Base-by-base conservation (phyloP, 2,888 invertebrate genomes). In the Chymomyza amoena region DNA sequence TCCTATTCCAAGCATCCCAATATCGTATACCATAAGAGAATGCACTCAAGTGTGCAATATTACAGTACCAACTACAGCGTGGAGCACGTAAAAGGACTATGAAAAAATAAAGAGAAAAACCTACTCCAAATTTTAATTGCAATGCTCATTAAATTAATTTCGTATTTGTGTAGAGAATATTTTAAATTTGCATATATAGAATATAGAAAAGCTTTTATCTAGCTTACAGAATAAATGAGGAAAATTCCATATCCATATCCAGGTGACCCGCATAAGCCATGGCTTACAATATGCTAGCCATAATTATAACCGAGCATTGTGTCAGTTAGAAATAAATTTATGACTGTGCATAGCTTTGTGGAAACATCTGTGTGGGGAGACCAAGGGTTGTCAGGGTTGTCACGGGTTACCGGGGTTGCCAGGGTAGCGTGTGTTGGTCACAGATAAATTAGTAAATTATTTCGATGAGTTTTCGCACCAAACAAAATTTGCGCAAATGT, bases 401-500 rank as follows among this genome's bases (percentile, higher is more conserved):
- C 39, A 13, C n/a, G 39, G 32, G 32, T 7, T 32, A 9, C 32
- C 32, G 7, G 32, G 32, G 5, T 32, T 4, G 32, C 32, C 5
- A 32, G 39, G 13, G 25, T 45, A 6, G 39, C 13, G 1, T 13
- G 16, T 54, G 54, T 54, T 54, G 18, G 54, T 18, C 66, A 68
- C 64, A 78, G 73, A 78, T 73, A 76, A 74, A 73, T 78, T 71
- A 74, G 82, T 77, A 82, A 79, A 82, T 84, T 83, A 73, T 77
- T 79, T 80, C 75, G 63, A 72, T 59, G 70, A 73, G 74, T 67
- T 68, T 69, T 68, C 68, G 39, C 64, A 62, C 50, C 59, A 28
- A 25, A 54, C 15, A 16, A 61, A 45, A 45, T 45, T 6, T 45
- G 13, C 39, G 4, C 39, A 45, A 45, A 15, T 45, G 39, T 3